Percentiles rank a stretch among this genome's conserved stretches.
phyloP scores from a whole-genome alignment of 2,797 vertebrate species.

The Pantherophis alleghaniensis region DNA sequence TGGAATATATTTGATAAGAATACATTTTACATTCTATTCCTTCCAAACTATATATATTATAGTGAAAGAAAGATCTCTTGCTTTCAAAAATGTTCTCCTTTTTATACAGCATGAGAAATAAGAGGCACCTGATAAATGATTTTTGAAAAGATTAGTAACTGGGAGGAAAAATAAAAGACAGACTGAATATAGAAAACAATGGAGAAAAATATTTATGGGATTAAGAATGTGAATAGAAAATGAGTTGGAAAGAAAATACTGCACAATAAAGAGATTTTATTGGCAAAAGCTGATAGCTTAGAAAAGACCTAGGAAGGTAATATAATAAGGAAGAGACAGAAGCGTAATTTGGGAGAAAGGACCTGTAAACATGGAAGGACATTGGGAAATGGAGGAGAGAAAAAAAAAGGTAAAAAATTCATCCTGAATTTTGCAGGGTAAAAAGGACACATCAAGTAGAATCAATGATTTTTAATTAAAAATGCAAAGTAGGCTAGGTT shows the following conservation, averaged over 20 bases:
- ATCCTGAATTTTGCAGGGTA: background rate
- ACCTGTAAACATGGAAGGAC: background rate
- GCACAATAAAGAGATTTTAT: background rate
- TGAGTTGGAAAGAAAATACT: background rate
- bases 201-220: background rate
- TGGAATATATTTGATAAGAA: background rate
- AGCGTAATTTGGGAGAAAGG: background rate
- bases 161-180: too few relatives aligned
- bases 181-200: background rate
- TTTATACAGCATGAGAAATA: background rate
- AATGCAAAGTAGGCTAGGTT: background rate
- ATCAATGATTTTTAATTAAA: background rate
- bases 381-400: background rate
- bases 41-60: background rate
- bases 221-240: background rate
- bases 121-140: background rate
- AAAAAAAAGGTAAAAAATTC: background rate
- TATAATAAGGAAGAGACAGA: background rate
- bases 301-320: background rate
- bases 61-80: background rate
- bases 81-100: background rate
- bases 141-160: background rate
- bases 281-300: background rate
- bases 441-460: background rate
- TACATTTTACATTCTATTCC: background rate